A percentile compares a stretch with the other conserved stretches of the same genome.
These are phyloP conservation scores for Suricata suricatta DNA, from an alignment of 2,113 vertebrate genomes.

Conservation along the genomic window DNA sequence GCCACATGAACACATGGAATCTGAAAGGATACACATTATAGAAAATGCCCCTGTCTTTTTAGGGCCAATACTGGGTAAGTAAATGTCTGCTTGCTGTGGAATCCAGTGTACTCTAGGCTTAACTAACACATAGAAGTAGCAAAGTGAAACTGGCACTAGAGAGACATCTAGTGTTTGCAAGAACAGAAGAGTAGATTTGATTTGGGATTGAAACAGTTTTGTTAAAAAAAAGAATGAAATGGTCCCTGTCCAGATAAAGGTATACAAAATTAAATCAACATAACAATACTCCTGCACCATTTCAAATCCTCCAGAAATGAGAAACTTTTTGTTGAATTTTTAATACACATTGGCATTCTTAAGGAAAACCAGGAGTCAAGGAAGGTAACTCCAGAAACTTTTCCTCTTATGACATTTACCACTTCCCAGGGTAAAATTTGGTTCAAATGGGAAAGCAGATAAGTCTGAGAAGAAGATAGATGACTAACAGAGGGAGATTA, in stretches of 20 bases:
- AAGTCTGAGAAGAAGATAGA: neutral
- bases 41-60: neutral
- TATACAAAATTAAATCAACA: neutral
- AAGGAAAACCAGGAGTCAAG: neutral
- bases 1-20: neutral
- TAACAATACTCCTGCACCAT: neutral
- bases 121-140: neutral
- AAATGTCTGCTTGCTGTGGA: neutral
- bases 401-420: neutral
- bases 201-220: neutral
- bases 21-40: neutral
- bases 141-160: neutral
- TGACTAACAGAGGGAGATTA: neutral
- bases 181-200: neutral
- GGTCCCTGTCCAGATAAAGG: neutral
- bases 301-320: neutral
- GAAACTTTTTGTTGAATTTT: neutral
- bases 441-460: neutral
- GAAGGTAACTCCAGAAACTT: neutral
- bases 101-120: neutral
- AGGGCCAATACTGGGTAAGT: neutral
- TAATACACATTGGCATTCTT: neutral
- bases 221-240: neutral
- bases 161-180: conserved; percentile 71
- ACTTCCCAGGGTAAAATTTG: neutral